phyloP scores from a whole-genome alignment of 2,797 vertebrate species.

The Malurus splendens region DNA sequence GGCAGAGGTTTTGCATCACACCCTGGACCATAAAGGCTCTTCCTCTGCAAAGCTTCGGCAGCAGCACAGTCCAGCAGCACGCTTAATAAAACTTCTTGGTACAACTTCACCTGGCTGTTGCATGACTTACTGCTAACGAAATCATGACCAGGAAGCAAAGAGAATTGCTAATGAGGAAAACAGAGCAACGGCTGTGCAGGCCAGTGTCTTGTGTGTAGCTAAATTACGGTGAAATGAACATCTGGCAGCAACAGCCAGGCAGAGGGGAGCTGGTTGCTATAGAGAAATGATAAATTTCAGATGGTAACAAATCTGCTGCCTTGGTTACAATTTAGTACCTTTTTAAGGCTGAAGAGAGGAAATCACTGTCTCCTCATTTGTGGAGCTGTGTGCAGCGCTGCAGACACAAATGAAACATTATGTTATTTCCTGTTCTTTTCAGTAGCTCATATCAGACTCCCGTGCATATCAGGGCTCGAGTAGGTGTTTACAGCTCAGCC shows the following conservation, averaged over 20 bases:
- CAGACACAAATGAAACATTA: background rate
- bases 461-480: background rate
- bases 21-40: background rate
- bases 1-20: background rate
- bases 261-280: slow-evolving; percentile 16
- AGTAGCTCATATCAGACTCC: background rate
- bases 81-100: slow-evolving; percentile 22
- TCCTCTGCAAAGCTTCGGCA: slow-evolving; percentile 2
- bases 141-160: slow-evolving; percentile 4
- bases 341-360: slow-evolving; percentile 7
- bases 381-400: background rate
- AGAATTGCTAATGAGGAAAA: slow-evolving; percentile 26
- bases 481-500: background rate
- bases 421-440: slow-evolving; percentile 28
- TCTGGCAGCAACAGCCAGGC: slow-evolving; percentile 14
- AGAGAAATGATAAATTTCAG: slow-evolving; percentile 6
- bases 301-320: background rate
- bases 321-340: slow-evolving; percentile 14
- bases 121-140: background rate
- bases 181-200: slow-evolving; percentile 15
- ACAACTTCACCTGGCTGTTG: background rate
- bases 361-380: background rate
- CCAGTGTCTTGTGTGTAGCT: background rate
- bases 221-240: slow-evolving; percentile 45
- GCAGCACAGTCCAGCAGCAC: background rate